These are phyloP conservation scores for Drosophila kikkawai DNA, from an alignment of 1,140 invertebrate genomes.

Conservation along the genomic window DNA sequence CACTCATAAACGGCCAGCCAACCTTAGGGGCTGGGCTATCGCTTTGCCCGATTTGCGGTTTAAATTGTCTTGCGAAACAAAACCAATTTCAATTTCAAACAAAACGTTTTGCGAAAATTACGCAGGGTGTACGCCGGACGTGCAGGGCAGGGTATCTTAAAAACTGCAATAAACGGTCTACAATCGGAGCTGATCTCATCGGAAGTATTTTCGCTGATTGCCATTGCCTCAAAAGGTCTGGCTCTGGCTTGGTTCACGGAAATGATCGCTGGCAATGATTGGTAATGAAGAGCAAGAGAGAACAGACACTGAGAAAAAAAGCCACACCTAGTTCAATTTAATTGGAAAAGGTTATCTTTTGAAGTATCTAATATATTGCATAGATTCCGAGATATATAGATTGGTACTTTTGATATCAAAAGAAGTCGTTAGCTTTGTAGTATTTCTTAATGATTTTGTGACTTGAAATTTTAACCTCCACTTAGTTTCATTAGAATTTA, in stretches of 20 bases:
- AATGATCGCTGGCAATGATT: conserved; percentile 61
- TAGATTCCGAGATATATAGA: neutral
- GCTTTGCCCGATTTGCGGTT: conserved; percentile 72
- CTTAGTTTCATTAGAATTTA: neutral
- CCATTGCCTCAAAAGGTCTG: conserved; percentile 41
- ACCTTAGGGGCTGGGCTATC: conserved; percentile 52
- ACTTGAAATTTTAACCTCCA: neutral
- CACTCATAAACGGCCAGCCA: conserved; percentile 26
- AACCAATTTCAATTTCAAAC: conserved; percentile 82
- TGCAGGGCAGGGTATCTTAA: conserved; percentile 28
- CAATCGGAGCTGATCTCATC: conserved; percentile 51
- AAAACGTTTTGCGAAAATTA: conserved; percentile 78
- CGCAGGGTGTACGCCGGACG: conserved; percentile 68
- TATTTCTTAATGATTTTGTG: neutral
- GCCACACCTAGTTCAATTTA: neutral
- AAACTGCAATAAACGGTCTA: conserved; percentile 41
- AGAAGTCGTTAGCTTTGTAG: neutral
- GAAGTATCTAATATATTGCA: no score
- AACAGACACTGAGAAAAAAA: conserved; percentile 15
- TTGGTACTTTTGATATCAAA: neutral
- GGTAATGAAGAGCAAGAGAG: conserved; percentile 54
- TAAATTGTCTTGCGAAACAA: conserved; percentile 72
- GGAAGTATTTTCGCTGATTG: conserved; percentile 77
- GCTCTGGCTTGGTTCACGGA: conserved; percentile 45
- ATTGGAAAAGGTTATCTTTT: neutral